Conservation (phyloP, 2,797 vertebrate species). For the Pachyuromys duprasi region DNA sequence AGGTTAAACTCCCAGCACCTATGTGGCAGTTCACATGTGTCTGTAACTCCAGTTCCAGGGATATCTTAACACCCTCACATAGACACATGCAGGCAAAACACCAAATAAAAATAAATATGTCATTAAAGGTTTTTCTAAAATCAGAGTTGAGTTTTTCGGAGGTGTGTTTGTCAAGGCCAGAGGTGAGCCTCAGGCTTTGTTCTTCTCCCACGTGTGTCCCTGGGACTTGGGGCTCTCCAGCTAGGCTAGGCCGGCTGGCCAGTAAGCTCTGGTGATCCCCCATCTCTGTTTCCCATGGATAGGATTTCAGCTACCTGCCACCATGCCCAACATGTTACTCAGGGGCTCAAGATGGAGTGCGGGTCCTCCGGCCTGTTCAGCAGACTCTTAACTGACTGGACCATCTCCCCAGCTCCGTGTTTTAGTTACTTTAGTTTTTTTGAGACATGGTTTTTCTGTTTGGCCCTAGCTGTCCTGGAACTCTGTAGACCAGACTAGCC, state of each 20-base stretch:
- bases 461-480: too few relatives aligned
- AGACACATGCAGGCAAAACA: too few relatives aligned
- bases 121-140: not conserved
- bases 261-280: not conserved
- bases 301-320: not conserved
- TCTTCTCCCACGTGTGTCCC: not conserved
- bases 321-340: not conserved
- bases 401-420: not conserved
- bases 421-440: not conserved
- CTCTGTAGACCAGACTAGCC: too few relatives aligned
- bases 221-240: not conserved
- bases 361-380: not conserved
- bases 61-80: too few relatives aligned
- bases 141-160: not conserved
- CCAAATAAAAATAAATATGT: not conserved
- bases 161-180: not conserved
- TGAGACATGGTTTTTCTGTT: too few relatives aligned
- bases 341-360: not conserved
- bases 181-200: not conserved
- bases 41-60: not conserved
- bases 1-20: not conserved
- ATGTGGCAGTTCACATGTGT: not conserved
- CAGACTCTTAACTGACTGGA: not conserved
- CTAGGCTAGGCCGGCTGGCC: too few relatives aligned
- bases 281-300: not conserved